These are phyloP conservation scores for Peribatodes rhomboidaria DNA, from an alignment of 2,888 invertebrate genomes.

Conservation along the genomic window DNA sequence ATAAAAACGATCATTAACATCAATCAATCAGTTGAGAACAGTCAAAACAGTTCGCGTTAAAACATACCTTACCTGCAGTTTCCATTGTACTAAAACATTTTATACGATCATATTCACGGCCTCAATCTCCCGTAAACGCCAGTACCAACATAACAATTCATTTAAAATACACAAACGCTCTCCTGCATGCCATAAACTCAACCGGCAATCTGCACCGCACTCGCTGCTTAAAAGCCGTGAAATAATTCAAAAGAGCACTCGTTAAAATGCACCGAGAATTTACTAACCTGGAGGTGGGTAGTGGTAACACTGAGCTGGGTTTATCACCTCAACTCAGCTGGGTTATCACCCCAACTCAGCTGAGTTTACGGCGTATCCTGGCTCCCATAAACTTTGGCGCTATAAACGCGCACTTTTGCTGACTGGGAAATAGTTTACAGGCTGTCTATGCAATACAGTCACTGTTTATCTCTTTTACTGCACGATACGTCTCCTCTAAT, in stretches of 20 bases:
- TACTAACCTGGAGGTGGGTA: conserved; percentile 56
- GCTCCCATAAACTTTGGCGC: conserved; percentile 49
- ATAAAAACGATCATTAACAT: too few species aligned
- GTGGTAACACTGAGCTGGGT: conserved; percentile 30
- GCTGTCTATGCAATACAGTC: conserved; percentile 70
- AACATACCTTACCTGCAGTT: not conserved
- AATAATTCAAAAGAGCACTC: conserved; percentile 81
- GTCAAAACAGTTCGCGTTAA: not conserved
- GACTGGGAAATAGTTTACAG: conserved; percentile 84
- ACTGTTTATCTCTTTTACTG: conserved; percentile 79
- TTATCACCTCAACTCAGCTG: conserved; percentile 60
- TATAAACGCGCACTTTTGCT: conserved; percentile 80
- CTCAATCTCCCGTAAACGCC: conserved; percentile 12
- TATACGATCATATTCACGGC: not conserved
- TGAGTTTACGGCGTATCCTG: conserved; percentile 62
- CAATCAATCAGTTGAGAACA: too few species aligned
- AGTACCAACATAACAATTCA: conserved; percentile 26
- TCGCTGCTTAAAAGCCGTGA: conserved; percentile 74
- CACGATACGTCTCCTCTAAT: conserved; percentile 74
- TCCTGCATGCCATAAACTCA: conserved; percentile 64
- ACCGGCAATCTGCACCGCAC: conserved; percentile 68
- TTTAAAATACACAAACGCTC: conserved; percentile 44
- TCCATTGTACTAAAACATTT: not conserved
- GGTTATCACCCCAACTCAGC: conserved; percentile 77
- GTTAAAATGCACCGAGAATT: conserved; percentile 79